Evolutionary conservation across 2,113 vertebrate genomes (phyloP), one percentile per base, ranked within the genome.

Genomic region (Pterocles gutturalis): DNA sequence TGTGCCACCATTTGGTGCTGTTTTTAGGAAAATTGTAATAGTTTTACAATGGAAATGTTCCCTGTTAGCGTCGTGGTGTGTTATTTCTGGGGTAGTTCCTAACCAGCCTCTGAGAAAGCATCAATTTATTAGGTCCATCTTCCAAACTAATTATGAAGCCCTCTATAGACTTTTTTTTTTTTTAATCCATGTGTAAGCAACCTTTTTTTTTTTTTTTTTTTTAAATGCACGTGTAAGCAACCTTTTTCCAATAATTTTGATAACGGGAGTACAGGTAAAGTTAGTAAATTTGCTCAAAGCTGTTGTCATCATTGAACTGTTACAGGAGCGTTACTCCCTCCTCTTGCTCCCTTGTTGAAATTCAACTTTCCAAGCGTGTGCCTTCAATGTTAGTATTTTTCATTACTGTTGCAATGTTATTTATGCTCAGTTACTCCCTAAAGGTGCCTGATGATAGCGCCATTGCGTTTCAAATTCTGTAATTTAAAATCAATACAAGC

Each of bases 251-350:
- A 16, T 43, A 17, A 2, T 51, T 64, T 38, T 64, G 34, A 2
- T 18, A 87, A 43, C 0, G 10, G 34, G 9, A 53, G 7, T 53
- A 38, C 4, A 66, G 36, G 11, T 55, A 6, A 57, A 48, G 17
- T 31, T 8, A 6, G 13, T 24, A 33, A 65, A 45, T 33, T 48
- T 6, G 33, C 51, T 43, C 43, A 70, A 28, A 78, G 58, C 36
- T 10, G 13, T 19, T 17, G 25, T 24, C 3, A 2, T 21, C 25
- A 12, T 2, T 5, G 41, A 26, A 7, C 11, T 12, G 16, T 25
- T 25, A 46, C 16, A 34, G n/a, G 26, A 33, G 14, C 28, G 8
- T 18, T 18, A 4, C 12, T 67, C 11, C 33, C 33, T 48, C 51
- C 58, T 36, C 3, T 21, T 28, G 17, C 58, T 58, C 28, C 20